Evolutionary conservation across 2,113 vertebrate species (phyloP), one percentile per base, ranked within the genome.

Genomic region (Anser cygnoides): DNA sequence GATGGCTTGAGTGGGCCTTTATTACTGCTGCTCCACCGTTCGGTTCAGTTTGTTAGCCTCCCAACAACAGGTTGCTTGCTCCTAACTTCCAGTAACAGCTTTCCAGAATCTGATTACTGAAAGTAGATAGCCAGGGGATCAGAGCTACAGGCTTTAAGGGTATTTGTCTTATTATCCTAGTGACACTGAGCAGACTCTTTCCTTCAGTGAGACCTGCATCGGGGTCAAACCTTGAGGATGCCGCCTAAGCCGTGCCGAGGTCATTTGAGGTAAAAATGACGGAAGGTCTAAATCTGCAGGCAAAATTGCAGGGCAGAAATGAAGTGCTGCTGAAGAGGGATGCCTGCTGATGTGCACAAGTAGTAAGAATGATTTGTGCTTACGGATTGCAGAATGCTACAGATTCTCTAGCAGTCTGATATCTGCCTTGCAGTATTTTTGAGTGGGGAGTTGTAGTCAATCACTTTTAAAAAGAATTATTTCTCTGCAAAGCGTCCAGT

Each of bases 111-210:
- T 96, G 94, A 96, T 96, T 97, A 97, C 87, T 50, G 74, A 83
- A 97, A 96, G 96, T 77, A 97, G 95, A 95, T 96, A 87, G 23
- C 84, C 37, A 1, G 41, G 55, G 95, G 94, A 97, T 97, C 94
- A 96, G 93, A 95, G 91, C 94, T 85, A 66, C 85, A 95, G 96
- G 97, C 87, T 96, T 97, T 96, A 90, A 90, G 80, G 83, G 71
- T 94, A 97, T 97, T 97, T 95, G 93, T 95, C 94, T 96, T 87
- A 92, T 97, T 97, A 96, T 96, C 89, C 89, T 16, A 95, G 85
- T 96, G 95, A 96, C 95, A 95, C 91, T 93, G 96, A 94, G 77
- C 95, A 97, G 97, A 83, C 91, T 91, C 93, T 96, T 96, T 95
- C 94, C 84, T 97, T 95, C 62, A 70, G 90, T 46, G 87, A 96